Evolutionary conservation across 1,140 invertebrate genomes (phyloP), one percentile per base, ranked within the genome.

Genomic region (Rhyacophila brunnea): DNA sequence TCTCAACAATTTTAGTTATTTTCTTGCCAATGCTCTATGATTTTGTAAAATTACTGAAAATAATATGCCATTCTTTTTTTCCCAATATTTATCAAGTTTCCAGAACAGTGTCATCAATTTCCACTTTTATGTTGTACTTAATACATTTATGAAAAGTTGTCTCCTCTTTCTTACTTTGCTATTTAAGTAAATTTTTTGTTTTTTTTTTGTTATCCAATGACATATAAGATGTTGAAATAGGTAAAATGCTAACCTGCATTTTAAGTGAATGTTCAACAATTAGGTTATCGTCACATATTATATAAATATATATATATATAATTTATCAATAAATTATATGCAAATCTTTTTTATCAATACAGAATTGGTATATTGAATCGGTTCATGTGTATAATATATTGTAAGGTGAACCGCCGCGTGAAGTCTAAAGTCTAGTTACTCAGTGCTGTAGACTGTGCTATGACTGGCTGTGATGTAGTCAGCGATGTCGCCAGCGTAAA

Each of bases 391-490:
- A 35, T 38, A 38, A 18, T 38, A 20, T 54, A 51, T 23, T 35
- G 43, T 9, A 7, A 42, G 48, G 38, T 43, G 34, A 58, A 58
- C 51, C 9, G 18, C 9, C 10, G 11, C 17, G 38, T 50, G 19
- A 44, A 35, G 46, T 64, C 59, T 59, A 58, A 51, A 55, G 59
- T 47, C 20, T 48, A 55, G 49, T 53, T 38, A 40, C 34, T 28
- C n/a, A 20, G 58, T 61, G 18, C 59, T 48, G 52, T 35, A 51
- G 47, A 38, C 18, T 43, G 36, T 49, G 61, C 61, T 55, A 56
- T 52, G 57, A 55, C 61, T 56, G 61, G 52, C 61, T 64, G 60
- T 63, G 61, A 64, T 64, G 45, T 58, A 35, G 61, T 58, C 61
- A 63, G 51, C 44, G 43, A 58, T 42, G 61, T 59, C 50, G 42